phyloP scores from a whole-genome alignment of 2,888 invertebrate species.

The Omphaloscelis lunosa region DNA sequence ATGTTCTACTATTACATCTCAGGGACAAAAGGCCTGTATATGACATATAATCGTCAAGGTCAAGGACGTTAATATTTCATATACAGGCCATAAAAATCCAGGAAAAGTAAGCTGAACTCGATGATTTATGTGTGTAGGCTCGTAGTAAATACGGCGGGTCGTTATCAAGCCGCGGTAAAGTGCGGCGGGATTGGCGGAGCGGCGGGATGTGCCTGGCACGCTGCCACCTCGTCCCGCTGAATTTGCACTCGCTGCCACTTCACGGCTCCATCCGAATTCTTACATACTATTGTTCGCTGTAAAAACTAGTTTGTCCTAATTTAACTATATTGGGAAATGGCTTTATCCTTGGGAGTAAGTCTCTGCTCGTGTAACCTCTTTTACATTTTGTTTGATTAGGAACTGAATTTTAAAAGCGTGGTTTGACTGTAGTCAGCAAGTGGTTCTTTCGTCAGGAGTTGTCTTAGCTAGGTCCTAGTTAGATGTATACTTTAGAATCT shows the following conservation, averaged over 20 bases:
- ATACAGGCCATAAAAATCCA: constrained; percentile 20
- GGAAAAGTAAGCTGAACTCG: constrained; percentile 42
- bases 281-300: constrained; percentile 60
- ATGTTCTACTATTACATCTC: not conserved
- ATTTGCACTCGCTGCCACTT: constrained; percentile 70
- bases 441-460: not conserved
- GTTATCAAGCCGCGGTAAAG: constrained; percentile 69
- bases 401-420: constrained; percentile 26
- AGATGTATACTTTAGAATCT: not conserved
- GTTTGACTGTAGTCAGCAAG: not conserved
- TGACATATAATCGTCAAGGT: no score
- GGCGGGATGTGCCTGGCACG: constrained; percentile 75
- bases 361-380: constrained; percentile 37
- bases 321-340: constrained; percentile 50
- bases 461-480: not conserved
- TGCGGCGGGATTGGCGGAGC: constrained; percentile 71
- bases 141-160: constrained; percentile 64
- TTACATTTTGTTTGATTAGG: constrained; percentile 43
- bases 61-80: constrained; percentile 22
- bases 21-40: constrained; percentile 15
- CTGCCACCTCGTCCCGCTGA: constrained; percentile 77
- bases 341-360: constrained; percentile 44
- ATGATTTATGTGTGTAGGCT: constrained; percentile 64
- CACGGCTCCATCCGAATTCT: constrained; percentile 67
- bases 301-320: constrained; percentile 66